These are phyloP conservation scores for Lamellibrachia satsuma DNA, from an alignment of 2,888 invertebrate genomes.

Conservation along the genomic window DNA sequence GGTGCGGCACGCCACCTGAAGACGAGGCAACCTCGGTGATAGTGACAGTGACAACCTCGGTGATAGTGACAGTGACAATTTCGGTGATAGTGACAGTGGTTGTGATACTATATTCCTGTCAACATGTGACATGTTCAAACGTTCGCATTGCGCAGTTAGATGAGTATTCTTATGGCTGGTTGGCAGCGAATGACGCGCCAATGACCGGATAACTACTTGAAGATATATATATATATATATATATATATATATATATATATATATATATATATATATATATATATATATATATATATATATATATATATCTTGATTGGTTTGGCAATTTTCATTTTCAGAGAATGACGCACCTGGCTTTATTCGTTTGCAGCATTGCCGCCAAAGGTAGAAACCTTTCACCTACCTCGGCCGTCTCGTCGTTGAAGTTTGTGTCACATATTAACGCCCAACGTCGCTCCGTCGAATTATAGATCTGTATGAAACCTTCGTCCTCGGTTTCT, in stretches of 20 bases:
- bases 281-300: not conserved
- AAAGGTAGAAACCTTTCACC: not conserved
- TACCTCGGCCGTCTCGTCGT: slow-evolving; percentile 89
- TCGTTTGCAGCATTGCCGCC: not conserved
- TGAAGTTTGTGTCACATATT: slow-evolving; percentile 93
- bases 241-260: too few species aligned
- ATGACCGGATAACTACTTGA: not conserved
- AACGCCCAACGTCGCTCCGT: slow-evolving; percentile 97
- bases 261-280: too few species aligned
- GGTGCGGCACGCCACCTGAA: slow-evolving; percentile 86
- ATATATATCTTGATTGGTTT: not conserved
- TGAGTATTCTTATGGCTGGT: too few species aligned
- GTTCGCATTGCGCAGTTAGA: too few species aligned
- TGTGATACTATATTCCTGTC: not conserved
- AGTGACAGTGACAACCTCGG: too few species aligned
- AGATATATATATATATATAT: not conserved
- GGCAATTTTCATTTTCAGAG: not conserved
- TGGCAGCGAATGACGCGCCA: too few species aligned
- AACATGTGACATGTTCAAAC: too few species aligned
- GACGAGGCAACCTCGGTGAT: not conserved
- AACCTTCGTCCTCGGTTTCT: slow-evolving; percentile 81
- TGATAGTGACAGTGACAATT: too few species aligned
- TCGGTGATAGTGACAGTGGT: not conserved
- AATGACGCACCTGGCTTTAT: not conserved
- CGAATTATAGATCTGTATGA: slow-evolving; percentile 91